These are phyloP conservation scores for Pseudomyrmex cubaensis DNA, from an alignment of 1,140 invertebrate species.

Conservation along the genomic window DNA sequence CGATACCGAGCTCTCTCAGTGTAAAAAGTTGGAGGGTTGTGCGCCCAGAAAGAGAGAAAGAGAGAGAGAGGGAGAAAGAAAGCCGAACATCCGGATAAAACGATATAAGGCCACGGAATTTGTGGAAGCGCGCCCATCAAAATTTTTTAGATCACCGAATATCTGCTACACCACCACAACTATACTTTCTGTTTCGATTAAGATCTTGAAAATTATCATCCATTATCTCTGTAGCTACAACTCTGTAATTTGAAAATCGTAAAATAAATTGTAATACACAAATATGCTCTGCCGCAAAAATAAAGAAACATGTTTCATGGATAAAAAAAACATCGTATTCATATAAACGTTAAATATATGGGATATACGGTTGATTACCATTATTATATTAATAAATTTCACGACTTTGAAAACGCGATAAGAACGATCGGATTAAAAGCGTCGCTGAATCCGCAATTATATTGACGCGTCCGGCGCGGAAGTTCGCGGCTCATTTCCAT, in stretches of 20 bases:
- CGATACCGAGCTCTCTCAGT: conserved; percentile 38
- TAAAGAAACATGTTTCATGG: too few species aligned
- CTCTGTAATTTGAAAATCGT: not conserved
- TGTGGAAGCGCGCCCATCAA: not conserved
- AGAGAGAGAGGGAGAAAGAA: not conserved
- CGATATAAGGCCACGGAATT: conserved; percentile 15
- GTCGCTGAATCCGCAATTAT: conserved; percentile 41
- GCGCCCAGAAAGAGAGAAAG: not conserved
- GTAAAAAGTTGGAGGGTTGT: conserved; percentile 39
- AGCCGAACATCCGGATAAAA: conserved; percentile 33
- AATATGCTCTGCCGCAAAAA: too few species aligned
- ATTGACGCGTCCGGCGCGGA: conserved; percentile 33
- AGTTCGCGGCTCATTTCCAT: conserved; percentile 48
- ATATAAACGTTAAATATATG: too few species aligned
- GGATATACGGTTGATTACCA: too few species aligned
- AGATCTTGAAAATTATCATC: not conserved
- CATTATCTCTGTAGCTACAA: not conserved
- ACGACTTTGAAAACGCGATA: not conserved
- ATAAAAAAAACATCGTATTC: too few species aligned
- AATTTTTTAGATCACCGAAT: not conserved
- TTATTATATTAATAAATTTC: too few species aligned
- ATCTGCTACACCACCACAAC: not conserved
- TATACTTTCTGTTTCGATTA: not conserved
- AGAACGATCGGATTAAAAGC: conserved; percentile 3
- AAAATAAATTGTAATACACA: not conserved